phyloP scores from a whole-genome alignment of 2,797 vertebrate genomes.

The Sitta carolinensis region DNA sequence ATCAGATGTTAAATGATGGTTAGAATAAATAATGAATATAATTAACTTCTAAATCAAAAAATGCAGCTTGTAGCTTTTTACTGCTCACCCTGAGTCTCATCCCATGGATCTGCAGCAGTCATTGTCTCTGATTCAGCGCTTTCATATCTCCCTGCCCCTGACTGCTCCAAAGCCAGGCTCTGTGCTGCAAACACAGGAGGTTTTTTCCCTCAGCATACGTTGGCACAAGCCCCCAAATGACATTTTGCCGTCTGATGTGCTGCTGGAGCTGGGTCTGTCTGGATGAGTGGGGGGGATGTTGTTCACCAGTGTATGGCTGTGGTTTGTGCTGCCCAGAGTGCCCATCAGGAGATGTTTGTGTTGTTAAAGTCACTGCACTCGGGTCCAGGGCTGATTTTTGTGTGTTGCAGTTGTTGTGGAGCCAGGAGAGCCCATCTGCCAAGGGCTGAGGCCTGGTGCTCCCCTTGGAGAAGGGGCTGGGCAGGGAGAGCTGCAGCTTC shows the following conservation, averaged over 20 bases:
- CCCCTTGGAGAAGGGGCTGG: not conserved
- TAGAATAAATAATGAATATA: not conserved
- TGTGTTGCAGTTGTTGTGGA: not conserved
- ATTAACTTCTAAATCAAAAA: not conserved
- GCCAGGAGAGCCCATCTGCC: not conserved
- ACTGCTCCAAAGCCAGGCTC: not conserved
- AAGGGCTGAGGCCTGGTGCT: not conserved
- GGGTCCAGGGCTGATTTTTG: not conserved
- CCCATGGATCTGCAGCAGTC: rapidly evolving
- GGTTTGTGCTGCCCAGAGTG: not conserved
- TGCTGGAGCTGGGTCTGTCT: not conserved
- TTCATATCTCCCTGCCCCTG: not conserved
- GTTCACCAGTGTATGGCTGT: not conserved
- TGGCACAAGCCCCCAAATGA: not conserved
- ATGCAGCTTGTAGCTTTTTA: not conserved
- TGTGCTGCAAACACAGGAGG: not conserved
- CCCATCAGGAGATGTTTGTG: not conserved
- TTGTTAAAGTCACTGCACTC: not conserved
- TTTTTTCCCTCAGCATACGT: not conserved
- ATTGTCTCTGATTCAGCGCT: not conserved
- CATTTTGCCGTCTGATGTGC: not conserved
- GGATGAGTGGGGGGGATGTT: not conserved
- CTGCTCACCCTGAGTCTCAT: not conserved
- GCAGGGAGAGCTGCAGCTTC: not conserved
- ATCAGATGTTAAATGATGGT: not conserved